Evolutionary conservation across 2,797 vertebrate species (phyloP).

Genomic region (Pseudomugil tenellus): DNA sequence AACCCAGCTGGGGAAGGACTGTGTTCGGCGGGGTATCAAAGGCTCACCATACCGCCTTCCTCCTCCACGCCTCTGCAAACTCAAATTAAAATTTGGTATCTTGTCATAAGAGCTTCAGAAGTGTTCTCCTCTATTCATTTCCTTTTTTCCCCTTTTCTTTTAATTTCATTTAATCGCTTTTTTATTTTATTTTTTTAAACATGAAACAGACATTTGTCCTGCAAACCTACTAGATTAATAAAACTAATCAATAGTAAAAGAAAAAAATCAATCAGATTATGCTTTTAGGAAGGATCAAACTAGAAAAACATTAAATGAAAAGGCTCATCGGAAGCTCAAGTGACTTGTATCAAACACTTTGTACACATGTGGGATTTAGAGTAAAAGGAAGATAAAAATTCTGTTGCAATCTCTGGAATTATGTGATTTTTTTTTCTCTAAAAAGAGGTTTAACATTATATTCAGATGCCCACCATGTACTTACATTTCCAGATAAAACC

Average conservation of each 20-base stretch:
- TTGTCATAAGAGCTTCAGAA: conserved; percentile 75
- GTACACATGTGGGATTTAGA: conserved; percentile 32
- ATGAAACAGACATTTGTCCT: conserved; percentile 24
- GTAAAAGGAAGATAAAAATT: conserved; percentile 31
- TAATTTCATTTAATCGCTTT: conserved; percentile 49
- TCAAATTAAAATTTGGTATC: conserved; percentile 81
- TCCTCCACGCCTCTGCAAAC: conserved; percentile 73
- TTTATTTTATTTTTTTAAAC: conserved; percentile 35
- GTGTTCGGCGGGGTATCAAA: conserved; percentile 77
- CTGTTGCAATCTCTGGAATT: conserved; percentile 22
- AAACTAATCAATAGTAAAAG: conserved; percentile 24
- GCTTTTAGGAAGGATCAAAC: conserved; percentile 5
- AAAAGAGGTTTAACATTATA: conserved; percentile 40
- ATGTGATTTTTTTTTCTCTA: conserved; percentile 19
- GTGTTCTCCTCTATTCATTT: conserved; percentile 62
- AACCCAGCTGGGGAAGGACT: conserved; percentile 71
- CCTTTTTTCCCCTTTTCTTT: conserved; percentile 22
- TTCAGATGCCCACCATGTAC: conserved; percentile 42
- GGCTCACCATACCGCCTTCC: conserved; percentile 68
- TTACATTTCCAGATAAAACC: conserved; percentile 45
- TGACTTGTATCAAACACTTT: conserved; percentile 58
- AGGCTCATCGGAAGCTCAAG: conserved; percentile 55
- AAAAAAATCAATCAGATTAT: conserved; percentile 3
- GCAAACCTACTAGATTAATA: conserved; percentile 7
- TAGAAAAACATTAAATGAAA: conserved; percentile 10